Evolutionary conservation across 2,888 invertebrate genomes (phyloP).

Genomic region (Ischnura elegans): DNA sequence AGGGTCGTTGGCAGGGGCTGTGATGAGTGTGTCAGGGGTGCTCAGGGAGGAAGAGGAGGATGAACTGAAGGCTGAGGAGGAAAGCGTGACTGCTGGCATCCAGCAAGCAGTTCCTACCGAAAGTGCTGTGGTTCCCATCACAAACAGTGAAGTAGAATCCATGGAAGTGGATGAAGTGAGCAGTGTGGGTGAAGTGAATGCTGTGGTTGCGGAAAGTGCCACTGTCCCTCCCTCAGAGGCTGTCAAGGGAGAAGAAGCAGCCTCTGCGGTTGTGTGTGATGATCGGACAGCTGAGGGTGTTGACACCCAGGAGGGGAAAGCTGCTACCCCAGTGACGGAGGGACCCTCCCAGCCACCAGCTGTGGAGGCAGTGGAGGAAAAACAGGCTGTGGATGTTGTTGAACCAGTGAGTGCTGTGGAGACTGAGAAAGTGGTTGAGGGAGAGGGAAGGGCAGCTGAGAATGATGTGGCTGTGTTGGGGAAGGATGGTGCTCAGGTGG

Average conservation of each 20-base stretch:
- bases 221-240: not conserved
- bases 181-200: not conserved
- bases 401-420: conserved; percentile 3
- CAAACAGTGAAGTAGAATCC: conserved; percentile 18
- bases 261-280: not conserved
- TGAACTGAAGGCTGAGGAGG: conserved; percentile 61
- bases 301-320: not conserved
- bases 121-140: not conserved
- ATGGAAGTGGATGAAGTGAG: conserved; percentile 57
- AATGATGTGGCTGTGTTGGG: conserved; percentile 72
- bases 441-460: not conserved
- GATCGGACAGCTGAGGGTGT: conserved; percentile 1
- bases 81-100: not conserved
- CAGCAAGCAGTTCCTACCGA: not conserved
- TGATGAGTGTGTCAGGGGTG: conserved; percentile 39
- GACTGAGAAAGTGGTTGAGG: conserved; percentile 13
- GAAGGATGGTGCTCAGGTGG: conserved; percentile 81
- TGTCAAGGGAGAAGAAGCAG: not conserved
- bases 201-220: not conserved
- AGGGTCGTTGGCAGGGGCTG: conserved; percentile 79
- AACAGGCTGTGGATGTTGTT: conserved; percentile 14
- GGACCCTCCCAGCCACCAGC: not conserved
- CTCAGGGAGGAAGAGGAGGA: conserved; percentile 58
- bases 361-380: conserved; percentile 13
- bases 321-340: not conserved